These are phyloP conservation scores for Leguminivora glycinivorella DNA, from an alignment of 1,140 invertebrate species.

Conservation along the genomic window DNA sequence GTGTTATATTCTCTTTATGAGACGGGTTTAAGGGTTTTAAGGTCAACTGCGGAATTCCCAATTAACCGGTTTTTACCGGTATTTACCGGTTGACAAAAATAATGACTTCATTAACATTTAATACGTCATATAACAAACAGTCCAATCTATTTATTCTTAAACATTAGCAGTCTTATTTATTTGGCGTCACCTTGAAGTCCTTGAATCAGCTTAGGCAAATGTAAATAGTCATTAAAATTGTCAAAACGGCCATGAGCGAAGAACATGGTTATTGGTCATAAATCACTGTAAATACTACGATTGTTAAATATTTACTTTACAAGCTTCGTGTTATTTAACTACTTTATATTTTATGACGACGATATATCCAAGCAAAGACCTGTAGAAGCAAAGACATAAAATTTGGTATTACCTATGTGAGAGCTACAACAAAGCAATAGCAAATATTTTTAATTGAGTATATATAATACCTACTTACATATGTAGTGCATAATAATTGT, in stretches of 20 bases:
- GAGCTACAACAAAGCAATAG: too few relatives aligned
- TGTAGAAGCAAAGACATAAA: neutral
- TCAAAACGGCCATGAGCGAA: constrained; percentile 7
- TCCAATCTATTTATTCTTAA: constrained; percentile 6
- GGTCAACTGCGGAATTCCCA: too few relatives aligned
- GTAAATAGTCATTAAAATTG: constrained; percentile 12
- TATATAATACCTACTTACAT: too few relatives aligned
- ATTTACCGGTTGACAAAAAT: too few relatives aligned
- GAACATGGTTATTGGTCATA: constrained; percentile 9
- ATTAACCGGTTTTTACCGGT: too few relatives aligned
- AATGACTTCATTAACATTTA: neutral
- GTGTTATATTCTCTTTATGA: too few relatives aligned
- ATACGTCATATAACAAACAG: neutral
- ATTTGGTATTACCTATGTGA: too few relatives aligned
- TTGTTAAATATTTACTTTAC: neutral
- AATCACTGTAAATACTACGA: neutral
- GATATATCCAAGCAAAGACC: too few relatives aligned
- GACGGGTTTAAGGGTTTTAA: too few relatives aligned
- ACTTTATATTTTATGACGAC: neutral
- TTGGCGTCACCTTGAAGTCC: constrained; percentile 16
- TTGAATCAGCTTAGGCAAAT: constrained; percentile 16
- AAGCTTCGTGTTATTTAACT: neutral
- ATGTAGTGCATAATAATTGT: too few relatives aligned
- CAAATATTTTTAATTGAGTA: too few relatives aligned
- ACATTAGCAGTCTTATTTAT: neutral